These are phyloP conservation scores for Pantelozetes paolii DNA, from an alignment of 2,888 invertebrate genomes.

Conservation along the genomic window DNA sequence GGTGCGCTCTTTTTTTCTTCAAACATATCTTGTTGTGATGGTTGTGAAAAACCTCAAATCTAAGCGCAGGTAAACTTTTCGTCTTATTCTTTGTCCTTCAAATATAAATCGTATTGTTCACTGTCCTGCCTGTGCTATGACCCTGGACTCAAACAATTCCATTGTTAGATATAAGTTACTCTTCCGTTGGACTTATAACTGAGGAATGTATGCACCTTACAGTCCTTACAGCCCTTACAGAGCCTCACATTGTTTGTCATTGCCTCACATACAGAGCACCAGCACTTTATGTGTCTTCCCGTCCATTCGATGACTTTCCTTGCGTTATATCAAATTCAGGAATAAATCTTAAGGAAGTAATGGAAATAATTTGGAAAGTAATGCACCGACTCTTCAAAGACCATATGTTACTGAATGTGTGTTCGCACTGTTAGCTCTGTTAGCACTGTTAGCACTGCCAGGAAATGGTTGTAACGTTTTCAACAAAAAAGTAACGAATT, in stretches of 20 bases:
- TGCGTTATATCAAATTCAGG: not conserved
- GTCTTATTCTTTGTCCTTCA: slow-evolving; percentile 25
- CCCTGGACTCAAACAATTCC: slow-evolving; percentile 25
- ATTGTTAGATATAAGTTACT: slow-evolving; percentile 28
- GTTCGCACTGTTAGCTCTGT: too few species aligned
- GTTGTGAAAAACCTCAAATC: slow-evolving; percentile 17
- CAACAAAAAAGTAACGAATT: not conserved
- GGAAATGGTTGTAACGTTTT: slow-evolving; percentile 4
- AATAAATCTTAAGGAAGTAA: slow-evolving; percentile 28
- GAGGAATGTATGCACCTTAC: slow-evolving; percentile 30
- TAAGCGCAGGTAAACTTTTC: slow-evolving; percentile 23
- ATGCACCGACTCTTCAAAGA: slow-evolving; percentile 21
- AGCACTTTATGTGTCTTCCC: not conserved
- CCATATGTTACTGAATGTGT: slow-evolving; percentile 27
- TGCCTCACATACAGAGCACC: too few species aligned
- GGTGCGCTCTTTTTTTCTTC: slow-evolving; percentile 15
- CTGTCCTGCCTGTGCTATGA: slow-evolving; percentile 27
- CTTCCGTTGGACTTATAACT: slow-evolving; percentile 9
- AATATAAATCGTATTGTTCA: slow-evolving; percentile 11
- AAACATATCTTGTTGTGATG: not conserved
- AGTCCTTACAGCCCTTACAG: slow-evolving; percentile 7
- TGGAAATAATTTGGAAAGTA: too few species aligned
- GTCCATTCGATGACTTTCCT: slow-evolving; percentile 3
- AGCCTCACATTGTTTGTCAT: not conserved
- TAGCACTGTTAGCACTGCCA: not conserved